Evolutionary conservation across 2,888 invertebrate genomes (phyloP), one percentile per base, ranked within the genome.

Genomic region (Diadegma fenestrale): DNA sequence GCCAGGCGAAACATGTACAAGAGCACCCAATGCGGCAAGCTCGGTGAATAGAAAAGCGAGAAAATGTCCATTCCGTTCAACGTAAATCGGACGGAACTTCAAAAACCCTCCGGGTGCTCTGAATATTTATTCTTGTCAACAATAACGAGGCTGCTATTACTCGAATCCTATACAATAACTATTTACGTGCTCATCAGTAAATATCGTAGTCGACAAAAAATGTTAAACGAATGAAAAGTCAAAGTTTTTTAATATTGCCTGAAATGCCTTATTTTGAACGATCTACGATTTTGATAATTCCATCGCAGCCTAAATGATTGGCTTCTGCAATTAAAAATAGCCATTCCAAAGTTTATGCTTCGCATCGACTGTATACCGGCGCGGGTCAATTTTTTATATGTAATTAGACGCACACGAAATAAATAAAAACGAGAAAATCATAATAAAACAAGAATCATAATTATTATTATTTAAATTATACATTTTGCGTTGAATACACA

Each of bases 371-470:
- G 54, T 54, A 30, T 66, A 54, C 54, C 58, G 37, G 73, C 26
- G 22, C 51, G 51, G 54, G 22, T 75, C 64, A 30, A 58, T 77
- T 54, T 26, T 54, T 43, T 68, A 75, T 30, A 81, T 48, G 30
- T 12, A 58, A 26, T 26, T 37, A 41, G 19, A 72, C 54, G 45
- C 45, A 71, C 19, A 73, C 37, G 45, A 77, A 85, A 82, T 75
- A 82, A 85, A 80, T 77, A 41, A 79, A 71, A 48, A 77, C 68
- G 41, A 75, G n/a, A 66, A 71, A 41, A 33, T 33, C 66, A 80
- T 85, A 83, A 80, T 85, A 85, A 84, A 87, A 87, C 83, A 84
- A 87, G 76, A 84, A 85, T 87, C 68, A 78, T 82, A 75, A 82
- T 82, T 82, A 84, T 87, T 87, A 79, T 58, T 87, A 82, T 81